These are phyloP conservation scores for Pseudoatta argentina DNA, from an alignment of 1,140 invertebrate species.

Conservation along the genomic window DNA sequence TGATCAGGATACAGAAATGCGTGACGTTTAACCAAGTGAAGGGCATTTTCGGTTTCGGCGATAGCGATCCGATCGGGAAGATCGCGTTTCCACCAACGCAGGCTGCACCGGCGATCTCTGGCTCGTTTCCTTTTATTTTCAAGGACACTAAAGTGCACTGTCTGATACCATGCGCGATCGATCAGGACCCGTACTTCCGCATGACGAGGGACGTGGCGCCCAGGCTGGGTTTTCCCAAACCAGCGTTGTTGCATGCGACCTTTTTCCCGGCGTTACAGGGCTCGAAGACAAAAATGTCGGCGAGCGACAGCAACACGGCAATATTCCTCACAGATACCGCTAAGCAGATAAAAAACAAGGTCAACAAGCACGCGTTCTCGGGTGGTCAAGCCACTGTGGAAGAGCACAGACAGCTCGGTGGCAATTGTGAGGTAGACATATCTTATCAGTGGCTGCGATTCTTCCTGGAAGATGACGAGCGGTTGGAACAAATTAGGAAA, in stretches of 20 bases:
- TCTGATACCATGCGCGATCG: slow-evolving; percentile 99
- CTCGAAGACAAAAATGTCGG: slow-evolving; percentile 99
- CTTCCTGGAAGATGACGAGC: slow-evolving; percentile 98
- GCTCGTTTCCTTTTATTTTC: slow-evolving; percentile 98
- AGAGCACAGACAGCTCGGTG: slow-evolving; percentile 96
- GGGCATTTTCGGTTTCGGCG: slow-evolving; percentile 99
- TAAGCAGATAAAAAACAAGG: slow-evolving; percentile 99
- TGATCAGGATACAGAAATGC: slow-evolving; percentile 95
- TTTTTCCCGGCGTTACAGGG: slow-evolving; percentile 99
- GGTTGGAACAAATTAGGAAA: slow-evolving; percentile 93
- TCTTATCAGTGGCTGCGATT: slow-evolving; percentile 98
- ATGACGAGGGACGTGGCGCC: slow-evolving; percentile 99
- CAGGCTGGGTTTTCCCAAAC: slow-evolving; percentile 94
- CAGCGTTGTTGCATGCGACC: slow-evolving; percentile 96
- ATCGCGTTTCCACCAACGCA: slow-evolving; percentile 98
- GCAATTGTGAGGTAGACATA: slow-evolving; percentile 98
- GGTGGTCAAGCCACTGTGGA: slow-evolving; percentile 97
- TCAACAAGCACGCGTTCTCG: slow-evolving; percentile 99
- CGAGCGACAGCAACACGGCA: slow-evolving; percentile 97
- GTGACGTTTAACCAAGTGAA: slow-evolving; percentile 98
- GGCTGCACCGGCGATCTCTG: slow-evolving; percentile 97
- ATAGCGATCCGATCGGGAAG: slow-evolving; percentile 98
- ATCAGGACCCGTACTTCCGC: slow-evolving; percentile 99
- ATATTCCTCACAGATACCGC: slow-evolving; percentile 98
- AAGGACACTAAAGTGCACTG: slow-evolving; percentile 94